Evolutionary conservation across 2,113 vertebrate species (phyloP).

Genomic region (Meriones unguiculatus): DNA sequence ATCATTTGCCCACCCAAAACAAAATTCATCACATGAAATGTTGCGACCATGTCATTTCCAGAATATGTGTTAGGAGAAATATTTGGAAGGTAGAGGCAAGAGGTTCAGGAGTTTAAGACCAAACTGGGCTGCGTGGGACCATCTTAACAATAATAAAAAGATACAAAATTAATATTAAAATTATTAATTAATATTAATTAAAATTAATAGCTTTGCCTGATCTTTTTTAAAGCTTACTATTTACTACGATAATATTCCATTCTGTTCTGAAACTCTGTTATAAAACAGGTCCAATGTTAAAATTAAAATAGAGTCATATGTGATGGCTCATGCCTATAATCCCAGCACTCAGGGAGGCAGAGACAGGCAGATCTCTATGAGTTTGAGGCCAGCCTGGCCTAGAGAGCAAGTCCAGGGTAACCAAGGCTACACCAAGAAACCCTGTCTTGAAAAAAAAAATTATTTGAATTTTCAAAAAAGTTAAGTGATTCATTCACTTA

Average conservation of each 20-base stretch:
- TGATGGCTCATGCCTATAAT: too few relatives aligned
- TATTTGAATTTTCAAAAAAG: too few relatives aligned
- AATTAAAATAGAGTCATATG: conserved; percentile 22
- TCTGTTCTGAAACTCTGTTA: conserved; percentile 27
- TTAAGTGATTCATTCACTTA: conserved; percentile 48
- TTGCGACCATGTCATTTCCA: background rate
- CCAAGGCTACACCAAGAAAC: too few relatives aligned
- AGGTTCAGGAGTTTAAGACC: background rate
- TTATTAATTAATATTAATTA: too few relatives aligned
- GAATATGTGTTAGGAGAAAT: background rate
- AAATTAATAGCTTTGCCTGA: conserved; percentile 15
- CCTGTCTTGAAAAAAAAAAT: too few relatives aligned
- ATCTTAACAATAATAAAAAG: background rate
- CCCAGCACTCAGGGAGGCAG: too few relatives aligned
- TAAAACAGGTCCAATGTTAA: conserved; percentile 37
- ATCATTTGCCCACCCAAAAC: background rate
- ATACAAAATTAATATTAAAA: background rate
- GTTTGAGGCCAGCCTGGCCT: too few relatives aligned
- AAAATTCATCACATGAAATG: background rate
- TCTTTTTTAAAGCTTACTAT: conserved; percentile 9
- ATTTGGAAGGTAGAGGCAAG: background rate
- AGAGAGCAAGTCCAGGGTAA: too few relatives aligned
- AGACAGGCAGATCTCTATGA: too few relatives aligned
- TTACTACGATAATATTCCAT: conserved; percentile 15
- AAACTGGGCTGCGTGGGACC: background rate